Conservation (phyloP, 2,797 vertebrate species). For the Melanotaenia maccullochi region DNA sequence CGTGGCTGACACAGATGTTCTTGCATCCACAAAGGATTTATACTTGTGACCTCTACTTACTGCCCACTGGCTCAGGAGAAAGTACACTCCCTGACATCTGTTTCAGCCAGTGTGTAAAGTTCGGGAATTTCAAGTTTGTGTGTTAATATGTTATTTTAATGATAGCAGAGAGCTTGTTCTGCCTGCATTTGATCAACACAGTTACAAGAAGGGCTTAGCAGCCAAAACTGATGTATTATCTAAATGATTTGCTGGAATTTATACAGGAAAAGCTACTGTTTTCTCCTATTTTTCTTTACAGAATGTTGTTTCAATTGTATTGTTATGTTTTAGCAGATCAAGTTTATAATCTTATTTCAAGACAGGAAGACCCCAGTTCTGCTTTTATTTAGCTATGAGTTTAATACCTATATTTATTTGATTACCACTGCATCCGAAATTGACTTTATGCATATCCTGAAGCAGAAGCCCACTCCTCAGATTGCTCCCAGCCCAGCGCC, state of each 20-base stretch:
- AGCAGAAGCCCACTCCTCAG: conserved; percentile 84
- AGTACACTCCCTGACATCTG: conserved; percentile 24
- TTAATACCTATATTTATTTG: background rate
- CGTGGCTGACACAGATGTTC: conserved; percentile 12
- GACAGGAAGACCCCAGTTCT: background rate
- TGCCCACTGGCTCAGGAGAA: conserved; percentile 1
- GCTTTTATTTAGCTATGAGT: too few species aligned
- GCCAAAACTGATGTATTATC: background rate
- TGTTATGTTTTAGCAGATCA: background rate
- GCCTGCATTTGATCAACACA: background rate
- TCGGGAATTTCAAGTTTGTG: background rate
- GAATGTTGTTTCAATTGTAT: background rate
- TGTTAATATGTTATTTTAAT: conserved; percentile 9
- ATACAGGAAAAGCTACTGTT: background rate
- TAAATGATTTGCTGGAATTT: background rate
- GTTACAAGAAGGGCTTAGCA: background rate
- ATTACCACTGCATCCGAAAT: background rate
- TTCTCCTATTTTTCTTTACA: background rate
- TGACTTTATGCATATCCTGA: conserved; percentile 22
- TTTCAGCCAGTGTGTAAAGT: conserved; percentile 5
- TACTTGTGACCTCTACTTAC: background rate
- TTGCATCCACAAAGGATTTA: background rate
- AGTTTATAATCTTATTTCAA: background rate
- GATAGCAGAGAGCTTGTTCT: background rate
- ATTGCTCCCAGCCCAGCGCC: conserved; percentile 79